These are phyloP conservation scores for Zosterops lateralis DNA, from an alignment of 2,113 vertebrate species.

Conservation along the genomic window DNA sequence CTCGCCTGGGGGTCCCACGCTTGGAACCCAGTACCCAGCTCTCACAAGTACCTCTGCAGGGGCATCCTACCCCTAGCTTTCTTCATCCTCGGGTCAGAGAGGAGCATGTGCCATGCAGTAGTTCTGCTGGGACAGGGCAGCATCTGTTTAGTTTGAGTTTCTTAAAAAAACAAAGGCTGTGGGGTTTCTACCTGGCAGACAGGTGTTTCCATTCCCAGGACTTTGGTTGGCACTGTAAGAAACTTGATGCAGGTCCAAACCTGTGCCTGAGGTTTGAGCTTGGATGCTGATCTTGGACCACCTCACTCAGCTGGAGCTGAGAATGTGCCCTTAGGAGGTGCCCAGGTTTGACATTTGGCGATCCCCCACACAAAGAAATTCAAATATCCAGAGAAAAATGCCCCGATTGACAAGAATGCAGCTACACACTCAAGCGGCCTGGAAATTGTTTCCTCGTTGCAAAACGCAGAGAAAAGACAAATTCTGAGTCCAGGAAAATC, in stretches of 20 bases:
- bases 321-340: rapidly evolving
- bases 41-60: background rate
- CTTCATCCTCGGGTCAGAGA: background rate
- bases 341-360: background rate
- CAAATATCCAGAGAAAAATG: background rate
- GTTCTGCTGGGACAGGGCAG: background rate
- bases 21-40: background rate
- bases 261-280: background rate
- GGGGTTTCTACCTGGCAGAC: background rate
- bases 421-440: background rate
- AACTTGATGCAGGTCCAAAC: background rate
- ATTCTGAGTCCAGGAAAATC: background rate
- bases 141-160: background rate
- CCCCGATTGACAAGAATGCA: background rate
- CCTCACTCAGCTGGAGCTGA: background rate
- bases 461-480: background rate
- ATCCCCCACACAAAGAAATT: background rate
- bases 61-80: background rate
- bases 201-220: rapidly evolving
- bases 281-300: background rate
- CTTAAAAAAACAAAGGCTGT: background rate
- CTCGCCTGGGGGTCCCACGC: rapidly evolving
- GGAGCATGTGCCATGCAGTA: background rate
- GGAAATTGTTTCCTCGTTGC: background rate
- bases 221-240: background rate